These are phyloP conservation scores for Caenorhabditis latens DNA, from an alignment of 1,140 invertebrate species.

Conservation along the genomic window DNA sequence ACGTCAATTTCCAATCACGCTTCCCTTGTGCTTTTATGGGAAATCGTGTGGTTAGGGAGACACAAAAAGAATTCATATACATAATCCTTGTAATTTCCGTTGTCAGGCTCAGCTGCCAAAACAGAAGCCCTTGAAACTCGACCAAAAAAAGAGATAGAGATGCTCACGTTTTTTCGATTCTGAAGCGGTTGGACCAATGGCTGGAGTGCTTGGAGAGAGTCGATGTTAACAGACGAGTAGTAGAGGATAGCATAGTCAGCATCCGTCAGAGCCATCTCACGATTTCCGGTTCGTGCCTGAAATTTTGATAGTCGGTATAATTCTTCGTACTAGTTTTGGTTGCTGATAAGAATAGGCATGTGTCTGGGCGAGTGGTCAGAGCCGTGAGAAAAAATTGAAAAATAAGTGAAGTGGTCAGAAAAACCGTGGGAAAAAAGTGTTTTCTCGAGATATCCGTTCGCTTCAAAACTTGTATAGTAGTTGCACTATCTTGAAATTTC, in stretches of 20 bases:
- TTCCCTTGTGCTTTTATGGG: neutral
- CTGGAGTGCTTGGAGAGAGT: constrained; percentile 17
- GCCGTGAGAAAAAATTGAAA: no score
- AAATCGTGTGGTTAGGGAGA: neutral
- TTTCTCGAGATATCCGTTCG: no score
- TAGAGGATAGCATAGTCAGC: constrained; percentile 58
- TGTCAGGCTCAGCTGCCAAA: neutral
- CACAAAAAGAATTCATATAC: neutral
- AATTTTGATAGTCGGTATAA: neutral
- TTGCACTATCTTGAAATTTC: no score
- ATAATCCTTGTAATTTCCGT: constrained; percentile 48
- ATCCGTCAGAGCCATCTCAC: constrained; percentile 55
- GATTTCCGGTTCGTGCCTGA: constrained; percentile 48
- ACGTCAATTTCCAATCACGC: neutral
- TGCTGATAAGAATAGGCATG: no score
- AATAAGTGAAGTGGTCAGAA: no score
- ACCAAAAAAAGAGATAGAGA: constrained; percentile 22
- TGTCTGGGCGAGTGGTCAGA: no score
- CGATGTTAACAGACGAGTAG: constrained; percentile 31
- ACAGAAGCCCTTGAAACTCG: neutral
- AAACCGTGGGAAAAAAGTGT: no score
- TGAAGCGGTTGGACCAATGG: constrained; percentile 23
- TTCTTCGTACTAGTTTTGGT: no score
- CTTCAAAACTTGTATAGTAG: no score
- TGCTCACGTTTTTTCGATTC: constrained; percentile 50